phyloP scores from a whole-genome alignment of 2,888 invertebrate species.

The Scaeva pyrastri region DNA sequence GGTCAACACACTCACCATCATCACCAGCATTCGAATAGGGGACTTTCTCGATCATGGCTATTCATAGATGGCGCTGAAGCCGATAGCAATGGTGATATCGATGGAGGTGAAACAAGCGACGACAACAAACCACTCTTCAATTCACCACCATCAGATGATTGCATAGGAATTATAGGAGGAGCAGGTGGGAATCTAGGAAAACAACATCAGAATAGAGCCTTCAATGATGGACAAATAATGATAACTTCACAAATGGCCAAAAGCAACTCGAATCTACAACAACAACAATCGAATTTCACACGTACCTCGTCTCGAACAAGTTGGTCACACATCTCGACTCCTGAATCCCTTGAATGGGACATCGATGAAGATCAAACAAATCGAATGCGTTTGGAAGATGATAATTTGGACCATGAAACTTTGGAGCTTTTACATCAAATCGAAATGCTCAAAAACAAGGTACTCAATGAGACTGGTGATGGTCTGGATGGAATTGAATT shows the following conservation, averaged over 20 bases:
- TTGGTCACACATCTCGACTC: constrained; percentile 87
- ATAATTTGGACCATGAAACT: constrained; percentile 87
- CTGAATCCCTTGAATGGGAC: constrained; percentile 89
- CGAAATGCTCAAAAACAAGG: constrained; percentile 87
- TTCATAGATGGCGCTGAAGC: constrained; percentile 67
- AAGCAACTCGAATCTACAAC: constrained; percentile 71
- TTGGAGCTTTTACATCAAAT: constrained; percentile 88
- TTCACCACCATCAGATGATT: constrained; percentile 66
- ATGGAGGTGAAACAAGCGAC: constrained; percentile 61
- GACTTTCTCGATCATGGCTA: constrained; percentile 63
- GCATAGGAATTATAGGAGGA: background rate
- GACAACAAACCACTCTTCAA: constrained; percentile 68
- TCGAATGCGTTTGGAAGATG: constrained; percentile 83
- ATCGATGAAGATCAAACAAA: constrained; percentile 85
- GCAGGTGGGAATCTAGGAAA: constrained; percentile 35
- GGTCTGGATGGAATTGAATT: constrained; percentile 79
- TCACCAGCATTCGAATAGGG: constrained; percentile 53
- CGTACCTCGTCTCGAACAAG: constrained; percentile 84
- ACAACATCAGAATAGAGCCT: constrained; percentile 35
- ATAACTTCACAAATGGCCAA: constrained; percentile 49
- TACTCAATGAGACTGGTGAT: constrained; percentile 87
- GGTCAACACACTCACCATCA: constrained; percentile 61
- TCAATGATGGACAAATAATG: constrained; percentile 33
- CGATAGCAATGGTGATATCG: constrained; percentile 28
- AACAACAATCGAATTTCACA: constrained; percentile 76